Evolutionary conservation across 2,888 invertebrate genomes (phyloP).

Genomic region (Drosophila bunnanda): DNA sequence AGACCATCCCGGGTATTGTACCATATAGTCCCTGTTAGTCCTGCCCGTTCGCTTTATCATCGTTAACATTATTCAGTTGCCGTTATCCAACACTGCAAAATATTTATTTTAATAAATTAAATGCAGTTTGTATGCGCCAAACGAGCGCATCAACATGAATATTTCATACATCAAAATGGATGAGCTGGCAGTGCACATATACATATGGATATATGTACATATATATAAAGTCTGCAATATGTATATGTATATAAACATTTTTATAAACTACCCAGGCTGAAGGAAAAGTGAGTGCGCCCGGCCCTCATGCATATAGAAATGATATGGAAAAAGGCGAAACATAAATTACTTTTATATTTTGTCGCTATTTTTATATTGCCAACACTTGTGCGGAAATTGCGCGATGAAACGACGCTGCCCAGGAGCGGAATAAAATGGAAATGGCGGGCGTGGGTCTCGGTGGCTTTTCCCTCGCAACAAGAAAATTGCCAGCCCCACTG

Average conservation of each 20-base stretch:
- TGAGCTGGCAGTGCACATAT: conserved; percentile 46
- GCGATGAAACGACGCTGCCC: conserved; percentile 69
- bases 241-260: conserved; percentile 13
- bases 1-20: too few species aligned
- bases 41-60: conserved; percentile 2
- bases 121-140: conserved; percentile 69
- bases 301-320: conserved; percentile 61
- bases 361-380: conserved; percentile 80
- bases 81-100: conserved; percentile 39
- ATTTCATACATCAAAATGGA: conserved; percentile 66
- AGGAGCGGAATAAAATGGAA: conserved; percentile 39
- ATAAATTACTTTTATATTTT: conserved; percentile 80
- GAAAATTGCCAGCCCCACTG: conserved; percentile 46
- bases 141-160: conserved; percentile 74
- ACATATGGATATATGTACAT: conserved; percentile 35
- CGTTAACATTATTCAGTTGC: conserved; percentile 12
- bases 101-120: conserved; percentile 75
- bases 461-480: conserved; percentile 16
- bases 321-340: conserved; percentile 74
- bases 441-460: conserved; percentile 13
- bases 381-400: conserved; percentile 81
- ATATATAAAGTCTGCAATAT: neutral
- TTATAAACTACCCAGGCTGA: conserved; percentile 23
- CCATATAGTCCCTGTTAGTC: neutral
- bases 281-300: conserved; percentile 14